Evolutionary conservation across 2,113 vertebrate genomes (phyloP).

Genomic region (Etheostoma cragini): DNA sequence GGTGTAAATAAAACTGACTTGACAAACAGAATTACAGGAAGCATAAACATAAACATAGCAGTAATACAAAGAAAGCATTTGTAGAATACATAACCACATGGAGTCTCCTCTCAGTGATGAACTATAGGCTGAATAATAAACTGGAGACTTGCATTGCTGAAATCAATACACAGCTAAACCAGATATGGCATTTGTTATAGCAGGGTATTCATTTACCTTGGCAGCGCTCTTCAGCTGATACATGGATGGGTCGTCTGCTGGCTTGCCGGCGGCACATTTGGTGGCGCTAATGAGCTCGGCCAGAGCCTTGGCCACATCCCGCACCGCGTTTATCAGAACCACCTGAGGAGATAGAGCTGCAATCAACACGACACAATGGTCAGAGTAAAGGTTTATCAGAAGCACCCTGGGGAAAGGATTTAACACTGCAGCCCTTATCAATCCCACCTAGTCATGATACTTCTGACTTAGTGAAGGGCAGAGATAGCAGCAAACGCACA

Average conservation of each 20-base stretch:
- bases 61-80: constrained; percentile 18
- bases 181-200: constrained; percentile 22
- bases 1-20: neutral
- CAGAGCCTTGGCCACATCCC: constrained; percentile 97
- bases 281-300: constrained; percentile 97
- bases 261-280: constrained; percentile 96
- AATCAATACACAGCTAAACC: constrained; percentile 31
- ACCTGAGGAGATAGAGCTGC: constrained; percentile 85
- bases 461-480: constrained; percentile 50
- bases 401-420: constrained; percentile 63
- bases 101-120: neutral
- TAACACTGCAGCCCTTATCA: constrained; percentile 66
- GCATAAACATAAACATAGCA: constrained; percentile 12
- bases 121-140: constrained; percentile 11
- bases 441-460: constrained; percentile 64
- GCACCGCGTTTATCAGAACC: constrained; percentile 97
- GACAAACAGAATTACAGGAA: neutral
- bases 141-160: neutral
- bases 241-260: constrained; percentile 97
- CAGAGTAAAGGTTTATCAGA: constrained; percentile 62
- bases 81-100: constrained; percentile 14
- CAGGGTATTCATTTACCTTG: constrained; percentile 85
- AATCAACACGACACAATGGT: constrained; percentile 68
- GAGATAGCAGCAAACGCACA: constrained; percentile 53
- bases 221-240: constrained; percentile 98